A percentile compares a stretch with the other conserved stretches of the same genome.
Conservation (phyloP, 1,140 invertebrate species). For the Hyles vespertilio region DNA sequence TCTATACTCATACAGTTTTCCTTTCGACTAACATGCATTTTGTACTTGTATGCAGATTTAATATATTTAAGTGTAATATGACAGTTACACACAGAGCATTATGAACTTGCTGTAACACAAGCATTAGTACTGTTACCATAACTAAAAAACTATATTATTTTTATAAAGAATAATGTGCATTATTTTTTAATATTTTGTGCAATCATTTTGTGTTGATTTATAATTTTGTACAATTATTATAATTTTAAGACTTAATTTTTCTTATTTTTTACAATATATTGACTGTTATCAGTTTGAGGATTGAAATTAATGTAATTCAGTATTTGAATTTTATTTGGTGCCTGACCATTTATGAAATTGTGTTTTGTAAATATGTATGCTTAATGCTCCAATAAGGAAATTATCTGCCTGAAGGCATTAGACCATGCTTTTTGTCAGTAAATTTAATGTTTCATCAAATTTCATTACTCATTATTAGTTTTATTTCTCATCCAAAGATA, state of each 20-base stretch:
- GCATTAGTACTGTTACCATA: conserved; percentile 45
- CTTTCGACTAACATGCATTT: conserved; percentile 49
- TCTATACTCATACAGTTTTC: conserved; percentile 38
- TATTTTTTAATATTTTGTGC: conserved; percentile 49
- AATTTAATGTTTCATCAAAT: conserved; percentile 14
- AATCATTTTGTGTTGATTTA: conserved; percentile 44
- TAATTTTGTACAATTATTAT: conserved; percentile 54
- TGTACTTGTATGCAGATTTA: conserved; percentile 36
- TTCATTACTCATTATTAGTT: conserved; percentile 9
- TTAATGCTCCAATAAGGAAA: not conserved
- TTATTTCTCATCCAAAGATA: conserved; percentile 25
- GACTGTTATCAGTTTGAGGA: conserved; percentile 15
- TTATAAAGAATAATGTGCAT: conserved; percentile 33
- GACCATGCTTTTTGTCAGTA: conserved; percentile 15
- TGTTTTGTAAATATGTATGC: conserved; percentile 12
- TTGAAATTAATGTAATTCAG: conserved; percentile 9
- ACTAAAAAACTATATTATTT: conserved; percentile 34
- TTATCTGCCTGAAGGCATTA: conserved; percentile 12
- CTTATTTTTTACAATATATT: conserved; percentile 35
- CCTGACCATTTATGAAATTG: conserved; percentile 16
- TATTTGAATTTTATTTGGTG: conserved; percentile 29
- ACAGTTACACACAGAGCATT: conserved; percentile 19
- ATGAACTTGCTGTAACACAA: conserved; percentile 19
- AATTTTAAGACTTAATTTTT: conserved; percentile 25
- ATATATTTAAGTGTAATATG: conserved; percentile 23